Percentiles rank a stretch among this genome's conserved stretches.
phyloP scores from a whole-genome alignment of 2,113 vertebrate species.

The Orientallactaga bullata region DNA sequence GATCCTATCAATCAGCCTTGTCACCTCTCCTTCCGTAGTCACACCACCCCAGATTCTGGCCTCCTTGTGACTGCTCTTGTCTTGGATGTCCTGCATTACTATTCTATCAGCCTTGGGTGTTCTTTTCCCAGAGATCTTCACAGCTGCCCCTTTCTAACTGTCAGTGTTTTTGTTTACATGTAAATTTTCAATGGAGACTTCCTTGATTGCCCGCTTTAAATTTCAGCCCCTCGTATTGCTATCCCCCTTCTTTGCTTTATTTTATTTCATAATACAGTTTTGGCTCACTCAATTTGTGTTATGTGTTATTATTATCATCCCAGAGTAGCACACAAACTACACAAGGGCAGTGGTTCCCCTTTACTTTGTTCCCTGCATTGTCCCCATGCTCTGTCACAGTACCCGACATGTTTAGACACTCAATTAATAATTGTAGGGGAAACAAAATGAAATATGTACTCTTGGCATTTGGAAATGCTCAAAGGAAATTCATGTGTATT shows the following conservation, averaged over 20 bases:
- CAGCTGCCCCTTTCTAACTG: background rate
- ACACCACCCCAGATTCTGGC: background rate
- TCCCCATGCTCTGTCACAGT: background rate
- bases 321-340: background rate
- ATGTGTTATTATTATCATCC: background rate
- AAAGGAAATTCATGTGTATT: conserved; percentile 61
- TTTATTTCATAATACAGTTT: background rate
- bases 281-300: background rate
- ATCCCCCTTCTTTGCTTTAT: background rate
- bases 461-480: conserved; percentile 59
- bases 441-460: conserved; percentile 45
- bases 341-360: background rate
- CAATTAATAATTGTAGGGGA: conserved; percentile 53
- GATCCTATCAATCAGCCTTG: rapidly evolving
- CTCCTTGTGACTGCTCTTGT: background rate
- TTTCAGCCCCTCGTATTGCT: background rate
- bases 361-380: background rate
- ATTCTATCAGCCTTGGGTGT: background rate
- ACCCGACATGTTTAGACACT: conserved; percentile 6
- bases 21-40: background rate
- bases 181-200: background rate
- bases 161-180: background rate
- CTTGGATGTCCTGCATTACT: background rate
- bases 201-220: background rate
- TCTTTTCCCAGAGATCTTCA: background rate